phyloP scores from a whole-genome alignment of 2,797 vertebrate species.

The Triplophysa yarkandensis region DNA sequence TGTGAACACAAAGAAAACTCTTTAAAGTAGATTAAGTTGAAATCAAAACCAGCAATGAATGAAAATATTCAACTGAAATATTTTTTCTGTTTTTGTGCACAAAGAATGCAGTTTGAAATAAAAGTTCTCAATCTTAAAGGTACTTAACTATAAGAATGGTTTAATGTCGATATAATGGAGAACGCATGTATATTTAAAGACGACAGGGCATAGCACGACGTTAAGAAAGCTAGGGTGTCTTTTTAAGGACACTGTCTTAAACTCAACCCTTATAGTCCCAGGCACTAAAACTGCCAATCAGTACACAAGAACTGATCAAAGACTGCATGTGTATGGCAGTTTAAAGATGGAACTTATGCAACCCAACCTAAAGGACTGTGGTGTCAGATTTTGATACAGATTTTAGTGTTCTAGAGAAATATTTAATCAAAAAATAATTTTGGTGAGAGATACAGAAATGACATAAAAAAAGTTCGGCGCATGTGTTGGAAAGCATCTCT shows the following conservation, averaged over 20 bases:
- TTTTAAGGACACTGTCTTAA: too few species aligned
- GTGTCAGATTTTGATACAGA: not conserved
- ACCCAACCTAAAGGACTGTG: not conserved
- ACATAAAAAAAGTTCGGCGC: slow-evolving; percentile 29
- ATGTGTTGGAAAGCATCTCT: slow-evolving; percentile 46
- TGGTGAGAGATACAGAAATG: slow-evolving; percentile 17
- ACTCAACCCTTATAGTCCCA: not conserved
- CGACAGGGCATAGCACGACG: too few species aligned
- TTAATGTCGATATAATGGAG: not conserved
- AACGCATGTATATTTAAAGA: not conserved
- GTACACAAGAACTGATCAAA: not conserved
- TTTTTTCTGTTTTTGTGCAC: too few species aligned
- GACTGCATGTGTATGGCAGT: not conserved
- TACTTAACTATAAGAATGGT: not conserved
- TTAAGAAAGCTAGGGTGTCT: too few species aligned
- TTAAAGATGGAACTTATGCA: not conserved
- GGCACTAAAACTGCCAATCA: not conserved
- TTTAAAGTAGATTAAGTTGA: slow-evolving; percentile 37
- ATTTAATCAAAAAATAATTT: not conserved
- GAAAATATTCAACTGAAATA: not conserved
- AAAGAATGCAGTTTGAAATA: too few species aligned
- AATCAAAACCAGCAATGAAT: slow-evolving; percentile 10
- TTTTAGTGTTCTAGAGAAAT: not conserved
- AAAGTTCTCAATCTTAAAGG: not conserved
- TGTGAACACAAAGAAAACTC: slow-evolving; percentile 69